A percentile compares a stretch with the other conserved stretches of the same genome.
Conservation (phyloP, 1,140 invertebrate genomes). For the Sitophilus oryzae region DNA sequence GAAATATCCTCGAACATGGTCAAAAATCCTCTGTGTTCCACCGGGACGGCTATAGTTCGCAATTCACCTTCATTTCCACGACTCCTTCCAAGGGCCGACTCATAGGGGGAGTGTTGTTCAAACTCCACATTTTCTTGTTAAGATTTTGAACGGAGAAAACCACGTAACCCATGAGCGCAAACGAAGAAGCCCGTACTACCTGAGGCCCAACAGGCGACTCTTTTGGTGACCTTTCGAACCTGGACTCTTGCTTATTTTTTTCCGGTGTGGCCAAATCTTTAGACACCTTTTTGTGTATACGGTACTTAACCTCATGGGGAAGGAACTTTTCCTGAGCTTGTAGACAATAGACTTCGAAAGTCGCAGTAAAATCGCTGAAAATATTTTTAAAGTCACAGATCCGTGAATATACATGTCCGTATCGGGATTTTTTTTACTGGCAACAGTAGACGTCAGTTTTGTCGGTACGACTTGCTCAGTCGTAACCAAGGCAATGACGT, state of each 20-base stretch:
- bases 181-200: slow-evolving; percentile 73
- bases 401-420: too few relatives aligned
- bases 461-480: slow-evolving; percentile 79
- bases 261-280: slow-evolving; percentile 57
- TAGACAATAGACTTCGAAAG: slow-evolving; percentile 79
- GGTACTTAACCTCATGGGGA: slow-evolving; percentile 79
- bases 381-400: slow-evolving; percentile 74
- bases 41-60: slow-evolving; percentile 64
- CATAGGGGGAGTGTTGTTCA: slow-evolving; percentile 68
- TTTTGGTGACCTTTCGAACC: slow-evolving; percentile 59
- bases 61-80: slow-evolving; percentile 66
- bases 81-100: slow-evolving; percentile 71
- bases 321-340: slow-evolving; percentile 71
- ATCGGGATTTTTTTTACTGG: slow-evolving; percentile 57
- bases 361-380: slow-evolving; percentile 77
- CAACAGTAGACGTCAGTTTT: slow-evolving; percentile 62
- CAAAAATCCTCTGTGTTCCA: slow-evolving; percentile 79
- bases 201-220: slow-evolving; percentile 78
- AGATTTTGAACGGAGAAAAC: slow-evolving; percentile 76
- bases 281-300: slow-evolving; percentile 64
- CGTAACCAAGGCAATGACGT: slow-evolving; percentile 57
- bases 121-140: slow-evolving; percentile 67
- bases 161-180: slow-evolving; percentile 69
- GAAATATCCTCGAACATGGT: slow-evolving; percentile 88
- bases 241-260: slow-evolving; percentile 57